Conservation (phyloP, 2,113 vertebrate genomes). For the Anhinga anhinga region DNA sequence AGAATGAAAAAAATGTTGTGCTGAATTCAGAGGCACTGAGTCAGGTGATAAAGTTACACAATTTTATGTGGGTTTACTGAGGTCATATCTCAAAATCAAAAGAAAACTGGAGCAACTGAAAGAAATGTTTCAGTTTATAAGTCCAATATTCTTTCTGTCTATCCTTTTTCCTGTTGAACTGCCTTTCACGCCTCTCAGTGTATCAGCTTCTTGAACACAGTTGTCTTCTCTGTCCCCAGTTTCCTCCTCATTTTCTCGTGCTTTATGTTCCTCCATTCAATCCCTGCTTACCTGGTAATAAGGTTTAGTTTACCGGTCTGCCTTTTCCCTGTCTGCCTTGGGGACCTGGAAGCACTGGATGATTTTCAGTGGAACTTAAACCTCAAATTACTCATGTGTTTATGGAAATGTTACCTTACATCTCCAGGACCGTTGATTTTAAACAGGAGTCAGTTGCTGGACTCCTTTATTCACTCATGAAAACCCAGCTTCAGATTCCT, state of each 20-base stretch:
- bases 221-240: neutral
- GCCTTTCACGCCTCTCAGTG: neutral
- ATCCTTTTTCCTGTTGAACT: neutral
- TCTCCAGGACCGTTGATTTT: slow-evolving; percentile 41
- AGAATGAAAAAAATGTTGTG: neutral
- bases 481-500: slow-evolving; percentile 22
- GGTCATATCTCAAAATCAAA: neutral
- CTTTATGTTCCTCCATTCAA: neutral
- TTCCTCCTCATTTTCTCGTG: neutral
- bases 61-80: neutral
- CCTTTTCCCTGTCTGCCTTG: neutral
- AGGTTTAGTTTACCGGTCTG: neutral
- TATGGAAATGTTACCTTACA: slow-evolving; percentile 17
- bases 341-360: neutral
- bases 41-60: neutral
- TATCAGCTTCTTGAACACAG: neutral
- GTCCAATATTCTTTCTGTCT: neutral
- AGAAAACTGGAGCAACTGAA: neutral
- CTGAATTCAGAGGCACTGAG: neutral
- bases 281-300: neutral
- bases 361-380: slow-evolving; percentile 2
- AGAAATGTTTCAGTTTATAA: neutral
- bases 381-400: slow-evolving; percentile 9
- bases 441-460: slow-evolving; percentile 3
- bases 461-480: neutral